Base-by-base conservation (phyloP, 2,888 invertebrate genomes). In the Epirrhoe alternata region DNA sequence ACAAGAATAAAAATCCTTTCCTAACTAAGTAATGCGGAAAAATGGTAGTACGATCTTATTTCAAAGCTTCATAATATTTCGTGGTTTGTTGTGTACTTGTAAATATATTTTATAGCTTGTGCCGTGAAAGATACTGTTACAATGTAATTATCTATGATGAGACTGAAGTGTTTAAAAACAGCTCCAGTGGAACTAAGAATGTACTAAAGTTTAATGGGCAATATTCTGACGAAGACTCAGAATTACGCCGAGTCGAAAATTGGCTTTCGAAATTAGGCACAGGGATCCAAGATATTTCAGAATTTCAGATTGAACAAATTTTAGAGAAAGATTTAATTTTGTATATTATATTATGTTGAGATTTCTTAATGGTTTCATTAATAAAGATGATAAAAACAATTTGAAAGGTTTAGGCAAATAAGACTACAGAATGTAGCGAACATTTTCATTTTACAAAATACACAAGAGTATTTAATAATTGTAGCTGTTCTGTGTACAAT, bases 161-260 rank as follows among this genome's bases (percentile, higher is more conserved):
- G 75, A 71, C 74, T 74, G 68, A 72, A 74, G 74, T 75, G 75
- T 78, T 81, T 78, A 74, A 75, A 64, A 77, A 75, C 74, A 76
- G 75, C 77, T 78, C 76, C 69, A 72, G 76, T 80, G 80, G 75
- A 77, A 79, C 81, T 77, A 77, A 81, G 77, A 77, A 74, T 74
- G 75, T 81, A 76, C 77, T 81, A 79, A 76, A 77, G 76, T 77
- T 81, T 80, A 77, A 82, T 76, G 74, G 74, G 72, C 74, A 71
- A 77, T 66, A 69, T 76, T 79, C 75, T 75, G 74, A 74, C 64
- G 74, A 73, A 75, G 79, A 73, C 75, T 74, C 68, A 68, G 68
- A 76, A 77, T 77, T 74, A 77, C 77, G 74, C 77, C 72, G 72
- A 74, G 74, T 74, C 74, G 73, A 76, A 77, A 77, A 80, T 81